phyloP scores from a whole-genome alignment of 2,797 vertebrate species.

The Rhincodon typus region DNA sequence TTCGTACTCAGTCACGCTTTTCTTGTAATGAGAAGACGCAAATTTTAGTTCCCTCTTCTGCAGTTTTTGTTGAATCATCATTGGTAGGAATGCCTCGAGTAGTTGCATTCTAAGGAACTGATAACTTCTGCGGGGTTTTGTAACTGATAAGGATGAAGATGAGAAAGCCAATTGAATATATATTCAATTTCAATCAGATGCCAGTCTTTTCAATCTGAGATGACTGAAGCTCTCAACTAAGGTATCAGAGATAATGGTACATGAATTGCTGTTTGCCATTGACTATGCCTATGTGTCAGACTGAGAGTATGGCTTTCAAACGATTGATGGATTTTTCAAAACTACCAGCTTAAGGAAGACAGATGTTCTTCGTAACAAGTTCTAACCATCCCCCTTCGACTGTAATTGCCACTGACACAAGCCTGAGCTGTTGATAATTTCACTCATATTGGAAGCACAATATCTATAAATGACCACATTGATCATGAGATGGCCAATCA shows the following conservation, averaged over 20 bases:
- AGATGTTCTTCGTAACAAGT: background rate
- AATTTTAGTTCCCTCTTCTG: background rate
- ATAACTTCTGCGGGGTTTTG: background rate
- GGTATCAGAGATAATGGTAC: background rate
- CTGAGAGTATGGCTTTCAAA: no score
- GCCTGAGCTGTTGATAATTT: background rate
- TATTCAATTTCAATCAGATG: background rate
- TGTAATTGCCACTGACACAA: background rate
- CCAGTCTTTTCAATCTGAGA: background rate
- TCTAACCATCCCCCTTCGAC: background rate
- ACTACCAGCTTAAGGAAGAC: no score
- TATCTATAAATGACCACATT: background rate
- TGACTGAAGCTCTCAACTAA: background rate
- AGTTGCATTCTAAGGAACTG: background rate
- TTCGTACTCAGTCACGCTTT: background rate
- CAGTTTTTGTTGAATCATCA: background rate
- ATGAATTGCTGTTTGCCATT: no score
- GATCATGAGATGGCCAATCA: background rate
- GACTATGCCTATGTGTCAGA: no score
- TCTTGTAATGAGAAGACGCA: background rate
- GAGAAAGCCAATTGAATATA: background rate
- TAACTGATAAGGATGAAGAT: background rate
- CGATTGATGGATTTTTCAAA: no score
- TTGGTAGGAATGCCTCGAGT: background rate
- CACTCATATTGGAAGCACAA: background rate